phyloP scores from a whole-genome alignment of 1,140 invertebrate species.

The Tyrophagus putrescentiae region DNA sequence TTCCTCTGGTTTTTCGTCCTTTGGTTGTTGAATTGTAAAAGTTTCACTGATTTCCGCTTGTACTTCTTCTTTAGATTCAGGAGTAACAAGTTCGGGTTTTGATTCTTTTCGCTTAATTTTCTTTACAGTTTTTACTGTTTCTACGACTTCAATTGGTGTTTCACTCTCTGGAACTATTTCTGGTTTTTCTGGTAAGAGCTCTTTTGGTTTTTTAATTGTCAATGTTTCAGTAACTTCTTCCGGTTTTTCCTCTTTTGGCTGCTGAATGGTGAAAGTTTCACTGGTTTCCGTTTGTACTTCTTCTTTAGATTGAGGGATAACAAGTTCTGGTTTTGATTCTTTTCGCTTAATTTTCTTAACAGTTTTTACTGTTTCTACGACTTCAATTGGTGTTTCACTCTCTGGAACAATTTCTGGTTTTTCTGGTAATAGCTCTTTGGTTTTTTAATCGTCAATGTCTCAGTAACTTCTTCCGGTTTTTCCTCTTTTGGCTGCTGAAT shows the following conservation, averaged over 20 bases:
- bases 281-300: slow-evolving; percentile 19
- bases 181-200: too few relatives aligned
- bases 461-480: too few relatives aligned
- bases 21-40: slow-evolving; percentile 26
- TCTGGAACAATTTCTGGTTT: too few relatives aligned
- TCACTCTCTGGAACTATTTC: too few relatives aligned
- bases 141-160: too few relatives aligned
- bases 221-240: slow-evolving; percentile 22
- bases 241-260: not conserved
- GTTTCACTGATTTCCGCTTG: slow-evolving; percentile 28
- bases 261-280: slow-evolving; percentile 3
- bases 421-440: too few relatives aligned
- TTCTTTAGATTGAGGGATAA: slow-evolving; percentile 17
- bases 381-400: slow-evolving; percentile 12
- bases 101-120: too few relatives aligned
- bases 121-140: too few relatives aligned
- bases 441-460: too few relatives aligned
- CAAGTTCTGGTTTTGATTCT: slow-evolving; percentile 12
- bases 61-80: too few relatives aligned
- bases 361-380: slow-evolving; percentile 23
- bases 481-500: slow-evolving; percentile 9
- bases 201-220: not conserved
- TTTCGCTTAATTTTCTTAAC: slow-evolving; percentile 23
- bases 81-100: too few relatives aligned
- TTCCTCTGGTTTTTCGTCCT: not conserved